Conservation (phyloP, 2,797 vertebrate genomes). For the Simalia tracyae region DNA sequence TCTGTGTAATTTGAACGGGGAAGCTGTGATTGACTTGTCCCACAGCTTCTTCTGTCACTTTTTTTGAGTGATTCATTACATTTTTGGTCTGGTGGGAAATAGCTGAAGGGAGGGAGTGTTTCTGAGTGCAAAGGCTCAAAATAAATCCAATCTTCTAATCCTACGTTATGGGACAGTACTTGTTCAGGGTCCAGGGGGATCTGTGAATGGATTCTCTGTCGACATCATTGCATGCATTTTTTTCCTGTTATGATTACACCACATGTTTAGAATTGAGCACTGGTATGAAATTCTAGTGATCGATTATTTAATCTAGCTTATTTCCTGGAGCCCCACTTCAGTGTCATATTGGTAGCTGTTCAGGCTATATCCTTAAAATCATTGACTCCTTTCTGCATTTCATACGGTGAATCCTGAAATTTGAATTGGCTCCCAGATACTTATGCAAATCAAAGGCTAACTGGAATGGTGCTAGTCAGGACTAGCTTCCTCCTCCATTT, state of each 20-base stretch:
- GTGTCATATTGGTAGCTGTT: neutral
- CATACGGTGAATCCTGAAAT: constrained; percentile 6
- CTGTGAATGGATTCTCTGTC: neutral
- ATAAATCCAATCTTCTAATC: neutral
- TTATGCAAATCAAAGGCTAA: constrained; percentile 26
- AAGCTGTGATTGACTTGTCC: neutral
- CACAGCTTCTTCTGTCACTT: neutral
- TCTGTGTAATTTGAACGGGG: neutral
- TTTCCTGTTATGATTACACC: neutral
- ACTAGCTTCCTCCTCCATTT: constrained; percentile 30
- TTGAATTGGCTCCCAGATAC: constrained; percentile 24
- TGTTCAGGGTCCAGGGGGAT: neutral
- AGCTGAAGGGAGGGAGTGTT: neutral
- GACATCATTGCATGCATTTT: neutral
- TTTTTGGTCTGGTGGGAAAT: neutral
- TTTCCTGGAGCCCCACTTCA: neutral
- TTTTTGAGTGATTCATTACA: neutral
- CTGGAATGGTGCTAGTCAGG: constrained; percentile 38
- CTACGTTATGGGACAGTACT: neutral
- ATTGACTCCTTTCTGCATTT: neutral
- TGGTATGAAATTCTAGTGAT: neutral
- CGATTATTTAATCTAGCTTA: neutral
- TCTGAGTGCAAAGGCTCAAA: too few species aligned
- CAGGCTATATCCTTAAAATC: neutral
- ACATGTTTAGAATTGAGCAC: neutral